Conservation (phyloP, 2,888 invertebrate genomes). For the Drosophila mercatorum region DNA sequence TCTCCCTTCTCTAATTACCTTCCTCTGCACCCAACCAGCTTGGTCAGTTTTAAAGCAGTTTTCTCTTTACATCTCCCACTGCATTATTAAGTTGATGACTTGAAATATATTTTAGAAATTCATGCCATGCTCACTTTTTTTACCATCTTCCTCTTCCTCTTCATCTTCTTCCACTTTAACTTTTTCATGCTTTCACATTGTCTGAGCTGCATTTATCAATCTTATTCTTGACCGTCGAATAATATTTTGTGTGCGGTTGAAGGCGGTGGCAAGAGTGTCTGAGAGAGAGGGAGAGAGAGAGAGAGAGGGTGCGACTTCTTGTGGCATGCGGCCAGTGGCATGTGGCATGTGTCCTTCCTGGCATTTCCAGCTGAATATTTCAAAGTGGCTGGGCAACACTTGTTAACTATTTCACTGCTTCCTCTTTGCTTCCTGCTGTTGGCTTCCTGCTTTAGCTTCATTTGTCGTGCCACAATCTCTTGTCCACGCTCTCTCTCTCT, state of each 20-base stretch:
- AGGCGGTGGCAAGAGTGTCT: no score
- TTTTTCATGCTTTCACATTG: not conserved
- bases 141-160: not conserved
- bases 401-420: slow-evolving; percentile 16
- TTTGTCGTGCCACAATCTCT: not conserved
- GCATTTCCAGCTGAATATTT: slow-evolving; percentile 15
- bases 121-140: not conserved
- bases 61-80: not conserved
- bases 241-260: slow-evolving; percentile 3
- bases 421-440: not conserved
- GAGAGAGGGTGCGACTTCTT: not conserved
- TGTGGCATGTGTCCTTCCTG: slow-evolving; percentile 7
- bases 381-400: slow-evolving; percentile 10
- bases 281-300: no score
- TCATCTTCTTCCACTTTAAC: no score
- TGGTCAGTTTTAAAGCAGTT: not conserved
- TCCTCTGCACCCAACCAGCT: no score
- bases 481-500: not conserved
- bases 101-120: not conserved
- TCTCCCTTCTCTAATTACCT: not conserved
- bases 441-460: not conserved
- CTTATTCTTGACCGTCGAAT: not conserved
- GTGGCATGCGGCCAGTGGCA: slow-evolving; percentile 11
- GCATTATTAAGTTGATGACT: not conserved
- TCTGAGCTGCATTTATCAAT: not conserved